phyloP scores from a whole-genome alignment of 2,797 vertebrate genomes.

The Ceyx erithaca region DNA sequence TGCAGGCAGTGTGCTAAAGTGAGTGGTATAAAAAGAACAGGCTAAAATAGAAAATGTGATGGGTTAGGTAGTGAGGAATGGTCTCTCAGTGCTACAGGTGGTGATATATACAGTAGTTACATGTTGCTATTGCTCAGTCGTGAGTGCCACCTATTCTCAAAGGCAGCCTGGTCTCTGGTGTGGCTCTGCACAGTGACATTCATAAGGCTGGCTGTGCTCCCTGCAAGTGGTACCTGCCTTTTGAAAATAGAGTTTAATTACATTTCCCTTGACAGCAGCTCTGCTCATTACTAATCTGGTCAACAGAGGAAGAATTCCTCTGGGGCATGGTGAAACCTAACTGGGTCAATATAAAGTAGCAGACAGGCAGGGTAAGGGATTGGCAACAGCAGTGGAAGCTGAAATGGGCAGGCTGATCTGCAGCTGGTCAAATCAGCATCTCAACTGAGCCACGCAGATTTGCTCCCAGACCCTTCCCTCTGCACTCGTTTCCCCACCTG shows the following conservation, averaged over 20 bases:
- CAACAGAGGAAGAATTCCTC: conserved; percentile 7
- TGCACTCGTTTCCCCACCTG: background rate
- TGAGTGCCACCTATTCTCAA: background rate
- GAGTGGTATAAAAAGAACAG: conserved; percentile 55
- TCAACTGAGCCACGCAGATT: background rate
- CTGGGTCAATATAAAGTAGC: conserved; percentile 35
- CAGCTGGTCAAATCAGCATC: background rate
- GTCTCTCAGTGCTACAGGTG: conserved; percentile 43
- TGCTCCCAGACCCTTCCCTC: background rate
- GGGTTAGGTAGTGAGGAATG: conserved; percentile 6
- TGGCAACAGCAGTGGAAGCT: background rate
- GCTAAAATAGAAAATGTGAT: conserved; percentile 36
- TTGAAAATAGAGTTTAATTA: conserved; percentile 11
- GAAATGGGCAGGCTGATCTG: background rate
- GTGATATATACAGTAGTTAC: conserved; percentile 54
- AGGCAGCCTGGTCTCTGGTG: background rate
- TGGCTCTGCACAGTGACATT: background rate
- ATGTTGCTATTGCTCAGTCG: conserved; percentile 69
- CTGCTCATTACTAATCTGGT: background rate
- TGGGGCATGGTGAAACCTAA: background rate
- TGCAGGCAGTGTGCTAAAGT: conserved; percentile 26
- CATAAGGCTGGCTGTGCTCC: conserved; percentile 11
- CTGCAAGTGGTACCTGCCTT: background rate
- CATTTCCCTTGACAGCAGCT: conserved; percentile 30
- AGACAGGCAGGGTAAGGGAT: background rate